Evolutionary conservation across 2,797 vertebrate species (phyloP), one percentile per base, ranked within the genome.

Genomic region (Melopsittacus undulatus): DNA sequence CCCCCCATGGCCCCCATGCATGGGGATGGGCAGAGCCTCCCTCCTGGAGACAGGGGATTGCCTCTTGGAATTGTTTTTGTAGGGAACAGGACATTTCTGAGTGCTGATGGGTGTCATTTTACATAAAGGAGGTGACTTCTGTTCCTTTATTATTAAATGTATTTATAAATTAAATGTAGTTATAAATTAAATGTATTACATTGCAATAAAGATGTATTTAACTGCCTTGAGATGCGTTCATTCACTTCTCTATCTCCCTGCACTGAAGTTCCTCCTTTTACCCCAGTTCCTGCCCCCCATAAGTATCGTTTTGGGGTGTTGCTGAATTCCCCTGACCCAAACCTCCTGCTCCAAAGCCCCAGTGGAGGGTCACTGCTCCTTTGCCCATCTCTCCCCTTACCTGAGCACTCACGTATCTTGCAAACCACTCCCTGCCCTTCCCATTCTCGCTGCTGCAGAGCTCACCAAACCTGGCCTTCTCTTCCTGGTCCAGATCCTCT

Each of bases 381-480:
- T 82, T 6, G 1, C 32, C 82, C 63, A 12, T 2, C 42, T 0
- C 2, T n/a, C 20, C 40, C 30, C 97, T 98, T 75, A 99, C 99
- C 99, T 99, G 99, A 16, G 99, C 99, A 1, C 99, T 99, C 96
- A 99, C 98, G 0, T 99, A 99, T 96, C 99, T 98, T 0, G 99
- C 98, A 4, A 99, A 99, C 99, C 99, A 99, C 94, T 99, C 99
- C 59, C 99, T 98, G 96, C 99, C 99, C 96, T 99, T 99, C 38
- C 98, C 98, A 0, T 98, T 98, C 87, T 99, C 98, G 1, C 98
- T 98, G 13, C 98, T 98, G 98, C 99, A 99, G 49, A 99, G 98
- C 93, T 99, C 98, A 23, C 99, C 99, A 69, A 99, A 99, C 74
- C 96, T 98, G 84, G 99, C 99, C 96, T 99, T 99, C 97, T 99